A percentile compares a stretch with the other conserved stretches of the same genome.
Conservation (phyloP, 2,888 invertebrate genomes). For the Acleris literana region DNA sequence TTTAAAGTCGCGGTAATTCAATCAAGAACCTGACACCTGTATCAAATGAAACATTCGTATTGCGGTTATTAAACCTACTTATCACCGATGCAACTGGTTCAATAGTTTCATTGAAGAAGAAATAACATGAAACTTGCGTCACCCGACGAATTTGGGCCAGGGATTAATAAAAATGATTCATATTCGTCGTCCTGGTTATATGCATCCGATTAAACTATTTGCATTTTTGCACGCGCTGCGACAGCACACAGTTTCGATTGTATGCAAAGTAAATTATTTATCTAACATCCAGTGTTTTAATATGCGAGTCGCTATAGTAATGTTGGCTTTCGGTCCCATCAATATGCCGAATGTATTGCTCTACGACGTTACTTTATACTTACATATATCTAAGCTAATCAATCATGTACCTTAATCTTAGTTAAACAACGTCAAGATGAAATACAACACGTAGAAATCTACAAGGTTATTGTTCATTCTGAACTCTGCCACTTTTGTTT, state of each 20-base stretch:
- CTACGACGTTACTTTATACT: slow-evolving; percentile 13
- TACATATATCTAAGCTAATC: slow-evolving; percentile 18
- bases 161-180: slow-evolving; percentile 45
- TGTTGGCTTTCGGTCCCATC: slow-evolving; percentile 48
- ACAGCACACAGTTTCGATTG: slow-evolving; percentile 58
- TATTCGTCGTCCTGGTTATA: slow-evolving; percentile 35
- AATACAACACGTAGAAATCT: background rate
- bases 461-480: slow-evolving; percentile 15
- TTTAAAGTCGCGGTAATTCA: slow-evolving; percentile 16
- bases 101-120: slow-evolving; percentile 21
- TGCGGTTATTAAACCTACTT: slow-evolving; percentile 29
- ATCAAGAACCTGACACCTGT: slow-evolving; percentile 32
- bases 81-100: slow-evolving; percentile 21
- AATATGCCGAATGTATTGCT: slow-evolving; percentile 24
- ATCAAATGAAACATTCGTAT: slow-evolving; percentile 23
- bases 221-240: slow-evolving; percentile 68
- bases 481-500: slow-evolving; percentile 18
- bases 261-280: slow-evolving; percentile 66
- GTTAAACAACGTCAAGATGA: slow-evolving; percentile 12
- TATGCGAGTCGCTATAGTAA: slow-evolving; percentile 45
- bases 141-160: slow-evolving; percentile 27
- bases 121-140: slow-evolving; percentile 23
- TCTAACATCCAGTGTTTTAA: slow-evolving; percentile 50
- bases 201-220: slow-evolving; percentile 45
- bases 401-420: slow-evolving; percentile 29